Evolutionary conservation across 1,140 invertebrate species (phyloP).

Genomic region (Dryas iulia): DNA sequence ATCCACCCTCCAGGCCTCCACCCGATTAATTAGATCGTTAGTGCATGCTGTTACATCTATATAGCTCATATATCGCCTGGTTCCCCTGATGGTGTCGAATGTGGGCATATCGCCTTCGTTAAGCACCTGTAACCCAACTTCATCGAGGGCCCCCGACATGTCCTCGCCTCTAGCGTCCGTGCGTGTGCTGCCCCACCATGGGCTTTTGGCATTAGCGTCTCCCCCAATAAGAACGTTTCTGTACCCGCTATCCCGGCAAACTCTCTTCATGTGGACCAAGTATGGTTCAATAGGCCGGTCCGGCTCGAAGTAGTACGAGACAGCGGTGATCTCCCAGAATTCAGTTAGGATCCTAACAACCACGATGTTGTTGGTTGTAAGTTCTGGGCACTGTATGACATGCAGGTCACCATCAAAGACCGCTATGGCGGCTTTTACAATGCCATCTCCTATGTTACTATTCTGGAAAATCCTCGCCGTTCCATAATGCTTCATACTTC

Average conservation of each 20-base stretch:
- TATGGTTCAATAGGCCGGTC: constrained; percentile 7
- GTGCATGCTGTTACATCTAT: too few relatives aligned
- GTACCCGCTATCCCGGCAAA: not conserved
- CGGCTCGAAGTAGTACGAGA: constrained; percentile 13
- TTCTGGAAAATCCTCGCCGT: constrained; percentile 16
- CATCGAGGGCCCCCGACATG: constrained; percentile 10
- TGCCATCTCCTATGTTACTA: not conserved
- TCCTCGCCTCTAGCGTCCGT: too few relatives aligned
- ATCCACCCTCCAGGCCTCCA: too few relatives aligned
- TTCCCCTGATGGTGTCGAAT: constrained; percentile 35
- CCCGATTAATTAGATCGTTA: too few relatives aligned
- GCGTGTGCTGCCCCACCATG: constrained; percentile 39
- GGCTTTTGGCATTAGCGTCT: constrained; percentile 32
- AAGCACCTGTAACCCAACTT: constrained; percentile 27
- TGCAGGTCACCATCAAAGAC: constrained; percentile 15
- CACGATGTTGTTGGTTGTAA: constrained; percentile 16
- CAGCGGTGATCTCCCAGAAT: constrained; percentile 8
- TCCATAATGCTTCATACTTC: not conserved
- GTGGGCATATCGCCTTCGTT: constrained; percentile 34
- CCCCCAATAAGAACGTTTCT: constrained; percentile 18
- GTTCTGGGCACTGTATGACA: constrained; percentile 9
- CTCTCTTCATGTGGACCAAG: not conserved
- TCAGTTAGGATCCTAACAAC: constrained; percentile 5
- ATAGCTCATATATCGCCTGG: too few relatives aligned
- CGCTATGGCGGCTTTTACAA: constrained; percentile 15